Base-by-base conservation (phyloP, 2,797 vertebrate genomes). In the Alectoris magna region DNA sequence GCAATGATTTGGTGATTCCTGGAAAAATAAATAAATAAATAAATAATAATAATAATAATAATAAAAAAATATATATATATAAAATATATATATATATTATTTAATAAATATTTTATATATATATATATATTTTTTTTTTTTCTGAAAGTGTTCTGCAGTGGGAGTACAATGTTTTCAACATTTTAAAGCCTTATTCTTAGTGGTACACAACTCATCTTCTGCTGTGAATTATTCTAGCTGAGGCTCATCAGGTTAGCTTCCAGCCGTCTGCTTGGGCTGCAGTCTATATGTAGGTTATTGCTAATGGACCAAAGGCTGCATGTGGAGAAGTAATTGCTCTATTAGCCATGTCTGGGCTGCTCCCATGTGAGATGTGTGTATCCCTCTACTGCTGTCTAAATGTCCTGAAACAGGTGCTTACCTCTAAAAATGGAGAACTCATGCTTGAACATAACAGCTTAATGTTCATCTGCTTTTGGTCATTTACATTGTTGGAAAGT, bases 301-400 rank as follows among this genome's bases (percentile, higher is more conserved):
- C 67, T 94, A 93, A 92, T 81, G 92, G 87, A 62, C 94, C 70
- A 75, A 92, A 90, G 94, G 70, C 63, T 94, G 83, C 60, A 70
- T 94, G 88, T 94, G 94, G 88, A 88, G 77, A 84, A 92, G 71
- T 91, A 94, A 94, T 92, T 96, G 80, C 63, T 78, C 43, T 91
- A 14, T 91, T 95, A 92, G 60, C 74, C 31, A 0, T 71, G 80
- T 49, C 85, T 88, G 77, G 36, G 56, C 55, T 84, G 85, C 63
- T 96, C 79, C 70, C 67, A 29, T 44, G n/a, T 10, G 43, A 90
- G 62, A 56, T 72, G 46, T 72, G 16, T 44, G 0, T 78, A 70
- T 84, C 43, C 18, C 53, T 55, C 4, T 78, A 7, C 66, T 87
- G 67, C 68, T 94, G 84, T 36, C 87, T 92, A 26, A 94, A 70